A percentile compares a stretch with the other conserved stretches of the same genome.
Evolutionary conservation across 2,113 vertebrate species (phyloP).

Genomic region (Anas platyrhynchos): DNA sequence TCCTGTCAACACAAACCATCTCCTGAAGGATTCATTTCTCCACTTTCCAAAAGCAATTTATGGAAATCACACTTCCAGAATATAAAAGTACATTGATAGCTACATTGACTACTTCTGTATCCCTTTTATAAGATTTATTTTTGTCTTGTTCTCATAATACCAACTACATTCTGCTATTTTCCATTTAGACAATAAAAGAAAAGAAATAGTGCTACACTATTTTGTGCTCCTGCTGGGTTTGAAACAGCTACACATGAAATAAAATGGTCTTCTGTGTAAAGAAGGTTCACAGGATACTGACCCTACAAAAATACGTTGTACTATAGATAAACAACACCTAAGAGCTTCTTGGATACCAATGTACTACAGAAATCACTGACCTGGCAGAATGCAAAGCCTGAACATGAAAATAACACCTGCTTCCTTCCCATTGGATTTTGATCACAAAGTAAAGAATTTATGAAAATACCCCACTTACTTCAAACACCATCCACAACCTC

Average conservation of each 20-base stretch:
- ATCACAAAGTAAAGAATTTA: neutral
- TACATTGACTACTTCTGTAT: neutral
- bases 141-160: neutral
- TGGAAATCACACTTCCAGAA: neutral
- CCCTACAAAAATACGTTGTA: neutral
- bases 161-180: neutral
- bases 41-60: neutral
- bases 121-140: neutral
- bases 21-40: neutral
- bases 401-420: neutral
- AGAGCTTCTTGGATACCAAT: neutral
- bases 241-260: neutral
- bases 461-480: neutral
- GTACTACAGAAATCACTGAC: neutral
- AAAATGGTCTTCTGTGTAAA: neutral
- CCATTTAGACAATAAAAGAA: neutral
- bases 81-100: neutral
- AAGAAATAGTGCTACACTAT: neutral
- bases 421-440: neutral
- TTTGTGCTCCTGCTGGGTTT: neutral
- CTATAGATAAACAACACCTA: rapidly evolving
- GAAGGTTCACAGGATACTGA: neutral
- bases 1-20: neutral
- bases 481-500: neutral
- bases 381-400: neutral